Conservation (phyloP, 2,797 vertebrate species). For the Helicolenus hilgendorfi region DNA sequence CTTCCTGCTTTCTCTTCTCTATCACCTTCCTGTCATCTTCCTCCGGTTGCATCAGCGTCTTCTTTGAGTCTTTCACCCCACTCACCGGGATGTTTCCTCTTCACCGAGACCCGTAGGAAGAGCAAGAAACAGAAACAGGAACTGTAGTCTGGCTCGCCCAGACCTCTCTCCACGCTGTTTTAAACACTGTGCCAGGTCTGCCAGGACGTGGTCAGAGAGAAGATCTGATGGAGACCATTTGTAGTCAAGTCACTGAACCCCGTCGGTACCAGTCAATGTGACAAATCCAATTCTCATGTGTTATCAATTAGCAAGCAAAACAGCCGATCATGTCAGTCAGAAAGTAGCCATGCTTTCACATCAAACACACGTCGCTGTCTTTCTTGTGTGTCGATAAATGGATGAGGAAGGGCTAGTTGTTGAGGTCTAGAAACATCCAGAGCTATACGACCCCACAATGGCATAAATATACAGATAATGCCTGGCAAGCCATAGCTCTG, state of each 20-base stretch:
- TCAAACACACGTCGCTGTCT: not conserved
- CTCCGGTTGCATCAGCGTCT: slow-evolving; percentile 33
- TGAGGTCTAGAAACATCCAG: not conserved
- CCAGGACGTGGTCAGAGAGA: slow-evolving; percentile 40
- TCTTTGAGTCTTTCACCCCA: slow-evolving; percentile 64
- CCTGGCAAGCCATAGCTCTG: not conserved
- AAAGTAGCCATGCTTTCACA: not conserved
- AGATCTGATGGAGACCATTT: slow-evolving; percentile 28
- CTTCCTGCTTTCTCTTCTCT: slow-evolving; percentile 24
- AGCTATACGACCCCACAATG: not conserved
- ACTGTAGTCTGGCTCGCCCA: slow-evolving; percentile 67
- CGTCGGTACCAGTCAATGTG: not conserved
- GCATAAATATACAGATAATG: not conserved
- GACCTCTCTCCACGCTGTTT: slow-evolving; percentile 45
- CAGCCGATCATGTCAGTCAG: not conserved
- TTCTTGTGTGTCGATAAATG: not conserved
- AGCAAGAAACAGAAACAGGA: slow-evolving; percentile 49
- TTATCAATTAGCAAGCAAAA: not conserved
- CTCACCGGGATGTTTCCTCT: slow-evolving; percentile 48
- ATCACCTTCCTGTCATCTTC: slow-evolving; percentile 30
- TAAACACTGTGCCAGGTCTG: slow-evolving; percentile 68
- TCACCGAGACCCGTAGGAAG: slow-evolving; percentile 70
- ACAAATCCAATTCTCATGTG: not conserved
- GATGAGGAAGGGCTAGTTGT: not conserved
- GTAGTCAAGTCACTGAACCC: slow-evolving; percentile 8